Evolutionary conservation across 1,140 invertebrate genomes (phyloP), one percentile per base, ranked within the genome.

Genomic region (Panagrolaimus sp.): DNA sequence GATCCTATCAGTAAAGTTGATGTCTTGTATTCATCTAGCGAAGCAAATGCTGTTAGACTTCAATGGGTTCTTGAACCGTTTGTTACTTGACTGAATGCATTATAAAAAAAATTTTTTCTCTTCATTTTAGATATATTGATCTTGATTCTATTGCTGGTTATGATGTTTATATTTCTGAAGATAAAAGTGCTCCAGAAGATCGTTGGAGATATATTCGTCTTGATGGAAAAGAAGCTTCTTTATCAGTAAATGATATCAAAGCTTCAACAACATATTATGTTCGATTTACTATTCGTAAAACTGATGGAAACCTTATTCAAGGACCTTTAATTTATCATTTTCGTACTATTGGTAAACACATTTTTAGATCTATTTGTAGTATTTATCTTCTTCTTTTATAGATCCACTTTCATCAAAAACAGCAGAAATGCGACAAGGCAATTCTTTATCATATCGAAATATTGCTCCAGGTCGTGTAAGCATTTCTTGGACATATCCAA

Each of bases 1-100:
- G 82, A 81, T 46, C 80, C 79, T 47, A 75, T 81, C 13, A 65
- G 69, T 53, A 82, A 81, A 66, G 71, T 81, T 14, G 79, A 81
- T 66, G 79, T 81, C 14, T 78, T 81, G 38, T 82, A 81, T 68
- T 81, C 51, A 1, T 57, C 79, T 1, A 80, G 79, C 63, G 79
- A 81, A 38, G 70, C 70, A 9, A 79, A 71, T 51, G 66, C 76
- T 8, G 78, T 81, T 27, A 70, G 74, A 25, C 43, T 81, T 14
- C 80, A 81, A 67, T 81, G 79, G 79, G 76, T 71, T 31, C 63
- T 82, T 4, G 78, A 81, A 65, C 71, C 72, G 78, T 78, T 47
- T 66, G 70, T 66, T 68, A n/a, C n/a, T n/a, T n/a, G n/a, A n/a
- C n/a, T n/a, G n/a, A n/a, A n/a, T n/a, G n/a, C n/a, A n/a, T n/a